These are phyloP conservation scores for Kradibia gibbosae DNA, from an alignment of 1,140 invertebrate species.

Conservation along the genomic window DNA sequence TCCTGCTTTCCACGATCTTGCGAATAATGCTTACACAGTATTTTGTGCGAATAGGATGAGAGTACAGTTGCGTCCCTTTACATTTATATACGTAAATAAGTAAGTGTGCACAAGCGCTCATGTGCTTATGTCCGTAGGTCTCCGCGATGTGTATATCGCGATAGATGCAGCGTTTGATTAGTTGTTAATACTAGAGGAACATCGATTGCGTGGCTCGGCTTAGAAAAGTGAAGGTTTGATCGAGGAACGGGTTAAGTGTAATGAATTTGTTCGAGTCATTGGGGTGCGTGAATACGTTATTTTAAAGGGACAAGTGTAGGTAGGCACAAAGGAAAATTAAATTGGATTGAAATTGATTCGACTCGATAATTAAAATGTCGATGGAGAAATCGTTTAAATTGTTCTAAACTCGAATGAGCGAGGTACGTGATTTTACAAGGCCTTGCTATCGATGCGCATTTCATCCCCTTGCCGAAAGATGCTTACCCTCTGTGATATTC, in stretches of 20 bases:
- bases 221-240: no score
- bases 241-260: no score
- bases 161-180: background rate
- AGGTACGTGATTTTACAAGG: slow-evolving; percentile 25
- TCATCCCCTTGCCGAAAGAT: slow-evolving; percentile 17
- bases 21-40: slow-evolving; percentile 11
- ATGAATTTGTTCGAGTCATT: no score
- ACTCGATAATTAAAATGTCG: slow-evolving; percentile 8
- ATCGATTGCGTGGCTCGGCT: background rate
- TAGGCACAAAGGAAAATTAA: background rate
- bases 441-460: slow-evolving; percentile 2
- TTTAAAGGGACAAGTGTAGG: no score
- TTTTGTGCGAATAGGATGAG: slow-evolving; percentile 8
- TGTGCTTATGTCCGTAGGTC: no score
- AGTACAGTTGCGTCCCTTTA: background rate
- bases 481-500: slow-evolving; percentile 36
- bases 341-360: background rate
- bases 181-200: background rate
- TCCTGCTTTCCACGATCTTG: slow-evolving; percentile 24
- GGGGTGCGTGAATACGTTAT: no score
- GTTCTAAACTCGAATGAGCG: background rate
- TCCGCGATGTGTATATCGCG: background rate
- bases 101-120: no score
- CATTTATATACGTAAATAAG: no score
- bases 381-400: slow-evolving; percentile 8